Evolutionary conservation across 2,113 vertebrate genomes (phyloP).

Genomic region (Neodontobutis hainanensis): DNA sequence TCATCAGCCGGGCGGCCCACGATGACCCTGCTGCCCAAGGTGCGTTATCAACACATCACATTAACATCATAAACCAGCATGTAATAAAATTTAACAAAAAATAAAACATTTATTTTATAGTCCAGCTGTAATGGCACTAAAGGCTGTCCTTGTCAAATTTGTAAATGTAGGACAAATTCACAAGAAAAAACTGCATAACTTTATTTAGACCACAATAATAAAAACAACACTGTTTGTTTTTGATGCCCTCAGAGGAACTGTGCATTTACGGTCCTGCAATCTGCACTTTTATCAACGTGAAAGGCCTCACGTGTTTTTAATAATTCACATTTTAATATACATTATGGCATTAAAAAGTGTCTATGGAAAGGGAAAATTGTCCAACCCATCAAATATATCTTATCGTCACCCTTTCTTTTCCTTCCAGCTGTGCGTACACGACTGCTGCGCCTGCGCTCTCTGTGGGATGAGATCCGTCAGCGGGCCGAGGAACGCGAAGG

Average conservation of each 20-base stretch:
- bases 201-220: too few relatives aligned
- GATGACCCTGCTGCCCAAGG: conserved; percentile 94
- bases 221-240: conserved; percentile 36
- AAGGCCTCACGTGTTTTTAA: conserved; percentile 16
- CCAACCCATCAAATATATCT: background rate
- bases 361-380: too few relatives aligned
- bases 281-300: conserved; percentile 13
- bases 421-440: conserved; percentile 89
- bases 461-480: conserved; percentile 98
- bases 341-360: too few relatives aligned
- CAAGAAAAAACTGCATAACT: conserved; percentile 9
- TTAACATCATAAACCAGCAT: too few relatives aligned
- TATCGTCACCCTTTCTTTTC: too few relatives aligned
- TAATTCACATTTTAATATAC: too few relatives aligned
- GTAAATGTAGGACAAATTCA: conserved; percentile 14
- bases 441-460: conserved; percentile 90
- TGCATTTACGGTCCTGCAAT: conserved; percentile 4
- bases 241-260: background rate
- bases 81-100: background rate
- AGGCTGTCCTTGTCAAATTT: background rate
- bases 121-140: background rate
- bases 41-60: conserved; percentile 51
- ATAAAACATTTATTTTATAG: background rate
- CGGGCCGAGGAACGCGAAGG: conserved; percentile 92
- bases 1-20: conserved; percentile 87